Conservation (phyloP, 2,113 vertebrate species). For the Benitochromis conjunctus region DNA sequence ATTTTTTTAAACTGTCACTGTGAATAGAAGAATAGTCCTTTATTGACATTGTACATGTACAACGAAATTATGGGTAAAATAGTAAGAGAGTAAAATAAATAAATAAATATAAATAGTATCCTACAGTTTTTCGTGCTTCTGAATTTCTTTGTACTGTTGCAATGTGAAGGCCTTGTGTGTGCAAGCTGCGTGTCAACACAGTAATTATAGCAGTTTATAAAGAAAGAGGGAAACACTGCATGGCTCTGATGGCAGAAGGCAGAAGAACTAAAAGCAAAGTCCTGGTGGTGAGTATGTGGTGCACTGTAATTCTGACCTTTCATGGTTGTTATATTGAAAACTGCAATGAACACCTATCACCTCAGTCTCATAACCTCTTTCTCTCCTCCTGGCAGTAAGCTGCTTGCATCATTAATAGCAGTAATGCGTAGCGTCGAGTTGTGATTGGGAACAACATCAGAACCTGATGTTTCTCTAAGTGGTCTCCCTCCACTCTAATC, state of each 20-base stretch:
- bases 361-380: slow-evolving; percentile 11
- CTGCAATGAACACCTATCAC: neutral
- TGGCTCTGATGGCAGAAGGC: neutral
- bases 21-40: neutral
- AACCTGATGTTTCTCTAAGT: slow-evolving; percentile 56
- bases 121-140: neutral
- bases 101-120: neutral
- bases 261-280: neutral
- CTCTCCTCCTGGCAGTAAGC: slow-evolving; percentile 20
- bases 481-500: slow-evolving; percentile 62
- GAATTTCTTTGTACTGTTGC: neutral
- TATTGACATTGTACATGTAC: neutral
- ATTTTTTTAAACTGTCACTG: neutral
- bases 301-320: neutral
- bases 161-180: neutral
- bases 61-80: neutral
- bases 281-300: neutral
- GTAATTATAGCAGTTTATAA: neutral
- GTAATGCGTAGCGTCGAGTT: slow-evolving; percentile 7
- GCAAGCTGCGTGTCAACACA: neutral
- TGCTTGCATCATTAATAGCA: slow-evolving; percentile 37
- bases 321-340: neutral
- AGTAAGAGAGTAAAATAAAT: neutral
- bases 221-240: neutral
- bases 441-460: slow-evolving; percentile 33